These are phyloP conservation scores for Arenaria interpres DNA, from an alignment of 2,113 vertebrate genomes.

Conservation along the genomic window DNA sequence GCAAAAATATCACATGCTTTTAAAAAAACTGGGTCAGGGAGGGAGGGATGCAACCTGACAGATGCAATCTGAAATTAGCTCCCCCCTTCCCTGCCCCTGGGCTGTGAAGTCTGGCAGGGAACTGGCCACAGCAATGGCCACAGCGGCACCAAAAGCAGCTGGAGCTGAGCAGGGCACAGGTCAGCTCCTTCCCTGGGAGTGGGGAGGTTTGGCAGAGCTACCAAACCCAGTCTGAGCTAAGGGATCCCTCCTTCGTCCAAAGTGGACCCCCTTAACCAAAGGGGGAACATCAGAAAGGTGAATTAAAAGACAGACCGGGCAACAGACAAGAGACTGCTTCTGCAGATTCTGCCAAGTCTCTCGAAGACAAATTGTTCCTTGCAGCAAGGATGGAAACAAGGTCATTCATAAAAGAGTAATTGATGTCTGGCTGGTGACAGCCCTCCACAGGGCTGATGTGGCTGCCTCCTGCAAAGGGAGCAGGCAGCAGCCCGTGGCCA, in stretches of 20 bases:
- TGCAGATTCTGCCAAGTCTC: not conserved
- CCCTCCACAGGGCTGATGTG: not conserved
- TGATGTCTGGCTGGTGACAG: not conserved
- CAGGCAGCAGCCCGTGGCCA: not conserved
- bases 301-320: not conserved
- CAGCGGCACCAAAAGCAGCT: not conserved
- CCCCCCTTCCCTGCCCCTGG: not conserved
- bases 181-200: not conserved
- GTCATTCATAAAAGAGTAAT: conserved; percentile 40
- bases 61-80: not conserved
- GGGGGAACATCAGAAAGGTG: not conserved
- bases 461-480: not conserved
- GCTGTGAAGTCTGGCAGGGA: not conserved
- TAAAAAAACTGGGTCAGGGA: not conserved
- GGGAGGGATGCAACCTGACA: not conserved
- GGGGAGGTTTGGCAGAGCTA: not conserved
- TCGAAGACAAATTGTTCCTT: conserved; percentile 15
- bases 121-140: not conserved
- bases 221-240: not conserved
- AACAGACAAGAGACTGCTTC: not conserved
- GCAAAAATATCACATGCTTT: not conserved
- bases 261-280: not conserved
- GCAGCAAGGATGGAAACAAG: conserved; percentile 36
- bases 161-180: not conserved
- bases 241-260: not conserved